Evolutionary conservation across 2,888 invertebrate species (phyloP).

Genomic region (Phalera bucephala): DNA sequence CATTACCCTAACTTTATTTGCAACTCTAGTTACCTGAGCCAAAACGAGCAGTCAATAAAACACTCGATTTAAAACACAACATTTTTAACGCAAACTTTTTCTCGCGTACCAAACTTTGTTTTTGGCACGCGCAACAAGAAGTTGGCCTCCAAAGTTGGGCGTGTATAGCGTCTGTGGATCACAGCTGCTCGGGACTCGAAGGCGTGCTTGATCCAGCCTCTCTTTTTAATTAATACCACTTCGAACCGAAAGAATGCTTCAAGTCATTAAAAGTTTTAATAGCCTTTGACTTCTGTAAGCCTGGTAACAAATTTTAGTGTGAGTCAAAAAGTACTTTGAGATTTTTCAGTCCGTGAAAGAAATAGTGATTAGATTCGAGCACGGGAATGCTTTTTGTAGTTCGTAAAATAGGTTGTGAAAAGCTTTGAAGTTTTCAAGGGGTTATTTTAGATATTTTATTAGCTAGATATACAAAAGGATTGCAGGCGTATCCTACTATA

Average conservation of each 20-base stretch:
- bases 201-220: constrained; percentile 64
- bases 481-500: too few relatives aligned
- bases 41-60: constrained; percentile 26
- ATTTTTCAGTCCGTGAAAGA: constrained; percentile 42
- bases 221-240: constrained; percentile 82
- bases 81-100: constrained; percentile 36
- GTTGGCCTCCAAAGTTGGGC: constrained; percentile 26
- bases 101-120: constrained; percentile 32
- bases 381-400: constrained; percentile 16
- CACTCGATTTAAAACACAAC: constrained; percentile 30
- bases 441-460: too few relatives aligned
- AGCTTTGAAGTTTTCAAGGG: too few relatives aligned
- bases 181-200: constrained; percentile 39
- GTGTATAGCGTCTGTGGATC: constrained; percentile 37
- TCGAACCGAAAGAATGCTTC: constrained; percentile 78
- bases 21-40: constrained; percentile 6
- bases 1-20: background rate
- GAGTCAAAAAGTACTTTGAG: constrained; percentile 58
- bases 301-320: constrained; percentile 69
- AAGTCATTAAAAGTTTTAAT: constrained; percentile 82
- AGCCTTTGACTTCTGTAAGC: constrained; percentile 73
- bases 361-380: constrained; percentile 28
- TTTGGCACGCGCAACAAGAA: constrained; percentile 39
- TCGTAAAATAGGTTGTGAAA: constrained; percentile 23
- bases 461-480: too few relatives aligned